These are phyloP conservation scores for Cyclargus thomasi DNA, from an alignment of 1,140 invertebrate species.

Conservation along the genomic window DNA sequence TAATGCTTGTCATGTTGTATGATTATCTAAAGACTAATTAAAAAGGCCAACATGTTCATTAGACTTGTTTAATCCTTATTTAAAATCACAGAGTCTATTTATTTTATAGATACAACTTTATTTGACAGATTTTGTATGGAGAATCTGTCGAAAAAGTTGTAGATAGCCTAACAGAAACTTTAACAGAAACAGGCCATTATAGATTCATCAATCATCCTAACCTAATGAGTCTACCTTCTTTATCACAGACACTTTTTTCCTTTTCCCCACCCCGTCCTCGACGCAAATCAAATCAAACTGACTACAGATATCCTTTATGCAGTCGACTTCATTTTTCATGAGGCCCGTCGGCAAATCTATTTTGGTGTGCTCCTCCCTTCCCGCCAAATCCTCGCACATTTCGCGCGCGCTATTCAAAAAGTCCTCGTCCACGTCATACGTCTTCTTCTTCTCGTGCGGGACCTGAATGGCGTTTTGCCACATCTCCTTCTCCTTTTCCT, in stretches of 20 bases:
- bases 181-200: no score
- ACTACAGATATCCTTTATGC: slow-evolving; percentile 42
- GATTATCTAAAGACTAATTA: no score
- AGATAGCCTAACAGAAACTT: no score
- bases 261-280: slow-evolving; percentile 44
- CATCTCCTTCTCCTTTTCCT: slow-evolving; percentile 44
- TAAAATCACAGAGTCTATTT: no score
- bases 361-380: slow-evolving; percentile 44
- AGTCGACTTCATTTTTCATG: slow-evolving; percentile 46
- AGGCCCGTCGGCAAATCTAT: slow-evolving; percentile 53
- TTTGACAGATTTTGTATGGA: no score
- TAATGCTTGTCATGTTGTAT: no score
- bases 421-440: slow-evolving; percentile 50
- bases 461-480: slow-evolving; percentile 54
- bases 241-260: slow-evolving; percentile 49
- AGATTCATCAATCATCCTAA: no score
- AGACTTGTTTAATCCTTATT: no score
- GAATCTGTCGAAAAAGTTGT: no score
- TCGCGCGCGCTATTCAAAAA: slow-evolving; percentile 49
- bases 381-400: slow-evolving; percentile 59
- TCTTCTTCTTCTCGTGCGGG: slow-evolving; percentile 34
- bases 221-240: slow-evolving; percentile 29
- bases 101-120: no score
- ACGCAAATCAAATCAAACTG: slow-evolving; percentile 42
- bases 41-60: no score